These are phyloP conservation scores for Pampusana beccarii DNA, from an alignment of 2,113 vertebrate genomes.

Conservation along the genomic window DNA sequence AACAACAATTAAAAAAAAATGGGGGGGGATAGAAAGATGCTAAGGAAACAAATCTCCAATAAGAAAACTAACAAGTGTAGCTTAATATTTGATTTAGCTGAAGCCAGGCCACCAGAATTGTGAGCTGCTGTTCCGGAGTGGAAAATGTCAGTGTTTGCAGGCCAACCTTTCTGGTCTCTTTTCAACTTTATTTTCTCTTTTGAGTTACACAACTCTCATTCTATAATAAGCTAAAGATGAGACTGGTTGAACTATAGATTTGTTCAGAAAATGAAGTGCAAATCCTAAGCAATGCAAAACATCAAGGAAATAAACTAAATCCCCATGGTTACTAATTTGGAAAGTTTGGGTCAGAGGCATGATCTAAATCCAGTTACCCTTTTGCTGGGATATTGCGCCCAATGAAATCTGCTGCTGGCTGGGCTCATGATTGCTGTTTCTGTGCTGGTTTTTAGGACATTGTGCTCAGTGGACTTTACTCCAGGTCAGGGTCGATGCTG, in stretches of 20 bases:
- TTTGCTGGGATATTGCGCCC: neutral
- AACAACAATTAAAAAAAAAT: constrained; percentile 81
- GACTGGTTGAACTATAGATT: neutral
- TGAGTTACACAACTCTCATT: neutral
- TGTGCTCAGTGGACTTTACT: neutral
- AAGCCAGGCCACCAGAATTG: constrained; percentile 17
- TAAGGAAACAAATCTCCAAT: constrained; percentile 18
- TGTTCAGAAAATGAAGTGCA: constrained; percentile 11
- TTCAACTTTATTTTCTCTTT: constrained; percentile 45
- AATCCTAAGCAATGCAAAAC: constrained; percentile 9
- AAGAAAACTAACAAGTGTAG: constrained; percentile 32
- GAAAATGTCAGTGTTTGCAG: constrained; percentile 4
- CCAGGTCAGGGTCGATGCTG: neutral
- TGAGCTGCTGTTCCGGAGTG: neutral
- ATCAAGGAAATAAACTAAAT: neutral
- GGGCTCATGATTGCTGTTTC: neutral
- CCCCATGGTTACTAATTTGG: neutral
- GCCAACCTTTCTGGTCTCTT: constrained; percentile 24
- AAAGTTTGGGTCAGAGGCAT: constrained; percentile 1
- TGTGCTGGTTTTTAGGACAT: neutral
- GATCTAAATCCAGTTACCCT: neutral
- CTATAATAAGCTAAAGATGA: constrained; percentile 1
- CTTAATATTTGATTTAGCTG: constrained; percentile 33
- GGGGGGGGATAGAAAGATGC: neutral
- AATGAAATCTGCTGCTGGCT: neutral